phyloP scores from a whole-genome alignment of 2,888 invertebrate genomes.

The Drosophila subquinaria region DNA sequence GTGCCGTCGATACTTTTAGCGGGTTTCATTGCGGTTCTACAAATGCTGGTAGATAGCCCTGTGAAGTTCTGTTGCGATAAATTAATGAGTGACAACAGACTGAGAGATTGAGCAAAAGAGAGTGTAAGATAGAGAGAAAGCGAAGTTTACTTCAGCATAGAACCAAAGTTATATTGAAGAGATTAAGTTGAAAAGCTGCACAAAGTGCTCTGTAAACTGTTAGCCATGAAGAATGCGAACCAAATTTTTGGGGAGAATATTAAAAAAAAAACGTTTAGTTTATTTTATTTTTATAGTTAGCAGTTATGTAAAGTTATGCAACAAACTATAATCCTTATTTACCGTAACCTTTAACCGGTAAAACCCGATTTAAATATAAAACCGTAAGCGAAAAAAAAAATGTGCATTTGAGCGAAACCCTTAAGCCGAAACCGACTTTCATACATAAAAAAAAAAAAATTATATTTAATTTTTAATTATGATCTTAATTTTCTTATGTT shows the following conservation, averaged over 20 bases:
- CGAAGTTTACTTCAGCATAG: constrained; percentile 2
- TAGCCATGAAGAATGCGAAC: neutral
- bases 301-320: too few species aligned
- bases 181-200: constrained; percentile 19
- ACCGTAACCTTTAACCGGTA: too few species aligned
- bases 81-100: constrained; percentile 56
- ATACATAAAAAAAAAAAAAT: too few species aligned
- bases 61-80: constrained; percentile 42
- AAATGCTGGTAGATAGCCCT: constrained; percentile 41
- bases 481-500: too few species aligned
- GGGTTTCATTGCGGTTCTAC: constrained; percentile 39
- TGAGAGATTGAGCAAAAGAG: neutral
- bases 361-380: too few species aligned
- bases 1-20: constrained; percentile 54
- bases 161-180: constrained; percentile 19
- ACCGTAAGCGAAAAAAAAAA: too few species aligned
- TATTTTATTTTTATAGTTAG: too few species aligned
- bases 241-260: neutral
- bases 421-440: too few species aligned
- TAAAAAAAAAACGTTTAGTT: neutral
- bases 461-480: too few species aligned
- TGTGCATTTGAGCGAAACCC: too few species aligned
- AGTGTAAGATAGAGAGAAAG: neutral
- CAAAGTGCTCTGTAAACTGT: constrained; percentile 42
- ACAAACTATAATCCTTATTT: too few species aligned